These are phyloP conservation scores for Tachystola acroxantha DNA, from an alignment of 2,888 invertebrate genomes.

Conservation along the genomic window DNA sequence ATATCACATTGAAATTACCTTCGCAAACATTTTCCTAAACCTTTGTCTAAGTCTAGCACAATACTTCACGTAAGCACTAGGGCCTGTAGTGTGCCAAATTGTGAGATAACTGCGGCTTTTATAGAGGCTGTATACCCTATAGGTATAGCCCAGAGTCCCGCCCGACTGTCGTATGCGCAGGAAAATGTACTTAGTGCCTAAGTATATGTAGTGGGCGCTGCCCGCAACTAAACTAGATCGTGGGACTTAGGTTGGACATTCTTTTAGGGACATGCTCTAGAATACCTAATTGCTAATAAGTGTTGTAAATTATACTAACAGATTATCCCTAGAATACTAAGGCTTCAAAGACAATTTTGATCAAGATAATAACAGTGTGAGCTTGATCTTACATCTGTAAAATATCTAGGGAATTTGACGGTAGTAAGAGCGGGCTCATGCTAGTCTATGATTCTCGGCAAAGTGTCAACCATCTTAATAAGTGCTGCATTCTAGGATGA, in stretches of 20 bases:
- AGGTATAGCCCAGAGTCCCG: slow-evolving; percentile 47
- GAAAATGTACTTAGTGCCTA: slow-evolving; percentile 35
- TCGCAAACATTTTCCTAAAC: slow-evolving; percentile 61
- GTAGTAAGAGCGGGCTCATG: no score
- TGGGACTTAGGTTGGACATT: slow-evolving; percentile 33
- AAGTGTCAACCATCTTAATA: no score
- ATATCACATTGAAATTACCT: slow-evolving; percentile 51
- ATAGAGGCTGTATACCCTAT: slow-evolving; percentile 64
- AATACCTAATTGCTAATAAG: no score
- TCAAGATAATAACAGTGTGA: no score
- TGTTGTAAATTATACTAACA: no score
- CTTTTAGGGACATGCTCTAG: not conserved
- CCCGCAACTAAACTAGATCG: slow-evolving; percentile 49
- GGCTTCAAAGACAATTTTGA: no score
- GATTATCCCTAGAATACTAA: no score
- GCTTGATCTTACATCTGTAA: no score
- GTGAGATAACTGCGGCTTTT: slow-evolving; percentile 63
- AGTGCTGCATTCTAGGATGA: no score
- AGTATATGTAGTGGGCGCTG: slow-evolving; percentile 55
- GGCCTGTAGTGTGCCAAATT: slow-evolving; percentile 67
- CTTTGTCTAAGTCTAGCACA: slow-evolving; percentile 45
- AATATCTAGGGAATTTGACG: no score
- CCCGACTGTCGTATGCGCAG: slow-evolving; percentile 39
- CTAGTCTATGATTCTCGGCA: no score
- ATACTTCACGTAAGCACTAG: slow-evolving; percentile 58